phyloP scores from a whole-genome alignment of 1,140 invertebrate genomes.

The Macrobrachium nipponense region DNA sequence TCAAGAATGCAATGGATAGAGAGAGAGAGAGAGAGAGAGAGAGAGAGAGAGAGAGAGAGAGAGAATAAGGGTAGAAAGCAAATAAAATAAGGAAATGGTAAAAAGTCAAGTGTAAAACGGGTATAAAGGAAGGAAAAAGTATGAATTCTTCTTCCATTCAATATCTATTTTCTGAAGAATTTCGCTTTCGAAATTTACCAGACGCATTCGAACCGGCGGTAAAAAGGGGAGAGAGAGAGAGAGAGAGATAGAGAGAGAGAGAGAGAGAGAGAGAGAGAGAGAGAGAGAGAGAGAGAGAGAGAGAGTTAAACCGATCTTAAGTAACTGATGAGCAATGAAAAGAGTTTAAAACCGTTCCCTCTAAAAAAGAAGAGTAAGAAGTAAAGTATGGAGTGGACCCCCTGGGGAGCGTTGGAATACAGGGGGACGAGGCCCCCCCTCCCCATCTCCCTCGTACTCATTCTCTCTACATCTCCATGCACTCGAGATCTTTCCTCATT shows the following conservation, averaged over 20 bases:
- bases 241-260: not conserved
- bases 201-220: too few relatives aligned
- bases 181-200: too few relatives aligned
- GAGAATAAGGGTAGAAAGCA: not conserved
- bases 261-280: conserved; percentile 18
- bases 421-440: not conserved
- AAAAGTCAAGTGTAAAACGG: too few relatives aligned
- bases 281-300: conserved; percentile 3
- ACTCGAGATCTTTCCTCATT: not conserved
- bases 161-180: too few relatives aligned
- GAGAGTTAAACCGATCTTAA: not conserved
- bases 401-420: not conserved
- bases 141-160: too few relatives aligned
- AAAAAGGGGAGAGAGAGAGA: too few relatives aligned
- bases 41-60: conserved; percentile 22
- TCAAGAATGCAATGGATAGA: not conserved
- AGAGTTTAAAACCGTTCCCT: not conserved
- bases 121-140: too few relatives aligned
- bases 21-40: conserved; percentile 22
- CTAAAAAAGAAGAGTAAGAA: not conserved
- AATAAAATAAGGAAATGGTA: too few relatives aligned
- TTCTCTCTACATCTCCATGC: not conserved
- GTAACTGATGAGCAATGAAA: not conserved
- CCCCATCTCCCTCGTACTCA: not conserved
- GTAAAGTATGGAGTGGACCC: not conserved